Evolutionary conservation across 2,888 invertebrate genomes (phyloP).

Genomic region (Alviniconcha strummeri): DNA sequence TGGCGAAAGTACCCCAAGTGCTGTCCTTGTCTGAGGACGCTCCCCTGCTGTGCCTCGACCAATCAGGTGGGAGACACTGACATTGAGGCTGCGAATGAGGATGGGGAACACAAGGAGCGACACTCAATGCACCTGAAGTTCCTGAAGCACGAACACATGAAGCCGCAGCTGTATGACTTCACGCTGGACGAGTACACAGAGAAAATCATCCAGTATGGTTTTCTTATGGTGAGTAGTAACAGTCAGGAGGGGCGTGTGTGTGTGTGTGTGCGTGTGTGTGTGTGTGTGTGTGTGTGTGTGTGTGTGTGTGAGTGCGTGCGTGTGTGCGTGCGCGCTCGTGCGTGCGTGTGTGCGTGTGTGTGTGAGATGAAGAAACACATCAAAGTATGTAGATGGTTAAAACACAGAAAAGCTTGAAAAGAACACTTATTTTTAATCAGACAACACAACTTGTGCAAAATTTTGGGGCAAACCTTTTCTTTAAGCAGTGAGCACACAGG

Average conservation of each 20-base stretch:
- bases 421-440: too few species aligned
- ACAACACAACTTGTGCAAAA: too few species aligned
- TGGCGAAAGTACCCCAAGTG: slow-evolving; percentile 47
- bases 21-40: slow-evolving; percentile 34
- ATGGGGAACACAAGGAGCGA: neutral
- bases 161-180: slow-evolving; percentile 74
- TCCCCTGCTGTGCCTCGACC: slow-evolving; percentile 33
- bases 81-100: slow-evolving; percentile 31
- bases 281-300: neutral
- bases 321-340: neutral
- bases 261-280: slow-evolving; percentile 16
- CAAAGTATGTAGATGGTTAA: too few species aligned
- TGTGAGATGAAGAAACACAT: neutral
- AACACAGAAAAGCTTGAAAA: too few species aligned
- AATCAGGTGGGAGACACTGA: slow-evolving; percentile 43
- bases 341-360: neutral
- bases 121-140: slow-evolving; percentile 43
- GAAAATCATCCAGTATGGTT: slow-evolving; percentile 75
- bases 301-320: neutral
- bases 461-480: too few species aligned
- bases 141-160: slow-evolving; percentile 71
- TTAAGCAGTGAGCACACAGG: too few species aligned
- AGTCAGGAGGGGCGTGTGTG: neutral
- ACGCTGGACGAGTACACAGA: slow-evolving; percentile 75
- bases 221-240: slow-evolving; percentile 71